phyloP scores from a whole-genome alignment of 1,140 invertebrate genomes.

The Samia ricini region DNA sequence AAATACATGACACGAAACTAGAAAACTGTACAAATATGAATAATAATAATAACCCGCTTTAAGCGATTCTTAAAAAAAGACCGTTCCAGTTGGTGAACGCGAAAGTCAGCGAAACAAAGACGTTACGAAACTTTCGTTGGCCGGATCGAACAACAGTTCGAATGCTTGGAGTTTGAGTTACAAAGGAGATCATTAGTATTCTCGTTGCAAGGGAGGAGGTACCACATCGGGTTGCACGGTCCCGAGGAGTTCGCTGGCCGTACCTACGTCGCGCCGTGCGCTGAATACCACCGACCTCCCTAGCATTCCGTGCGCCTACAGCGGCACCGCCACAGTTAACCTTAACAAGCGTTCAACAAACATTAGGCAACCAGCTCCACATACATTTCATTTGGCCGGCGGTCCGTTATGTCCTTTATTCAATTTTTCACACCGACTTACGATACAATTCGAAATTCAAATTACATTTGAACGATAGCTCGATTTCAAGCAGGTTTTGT shows the following conservation, averaged over 20 bases:
- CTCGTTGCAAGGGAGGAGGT: conserved; percentile 36
- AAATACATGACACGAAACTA: no score
- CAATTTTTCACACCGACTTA: conserved; percentile 7
- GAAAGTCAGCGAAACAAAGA: conserved; percentile 65
- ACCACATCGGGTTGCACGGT: conserved; percentile 52
- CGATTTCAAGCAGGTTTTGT: no score
- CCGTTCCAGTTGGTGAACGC: conserved; percentile 58
- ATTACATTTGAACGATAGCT: neutral
- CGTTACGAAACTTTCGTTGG: conserved; percentile 66
- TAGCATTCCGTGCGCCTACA: conserved; percentile 49
- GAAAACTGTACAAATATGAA: no score
- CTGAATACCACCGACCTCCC: conserved; percentile 56
- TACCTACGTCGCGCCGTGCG: conserved; percentile 39
- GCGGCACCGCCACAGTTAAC: conserved; percentile 38
- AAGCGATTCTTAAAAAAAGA: conserved; percentile 27
- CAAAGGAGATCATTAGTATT: conserved; percentile 67
- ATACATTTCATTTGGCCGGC: conserved; percentile 50
- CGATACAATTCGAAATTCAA: conserved; percentile 1
- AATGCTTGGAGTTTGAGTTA: conserved; percentile 33
- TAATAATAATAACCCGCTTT: neutral
- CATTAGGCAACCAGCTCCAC: conserved; percentile 56
- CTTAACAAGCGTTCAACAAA: conserved; percentile 54
- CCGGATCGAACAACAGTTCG: conserved; percentile 31
- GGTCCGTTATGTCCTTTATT: conserved; percentile 56
- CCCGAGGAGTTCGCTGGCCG: conserved; percentile 67